These are phyloP conservation scores for Eilema depressum DNA, from an alignment of 2,888 invertebrate species.

Conservation along the genomic window DNA sequence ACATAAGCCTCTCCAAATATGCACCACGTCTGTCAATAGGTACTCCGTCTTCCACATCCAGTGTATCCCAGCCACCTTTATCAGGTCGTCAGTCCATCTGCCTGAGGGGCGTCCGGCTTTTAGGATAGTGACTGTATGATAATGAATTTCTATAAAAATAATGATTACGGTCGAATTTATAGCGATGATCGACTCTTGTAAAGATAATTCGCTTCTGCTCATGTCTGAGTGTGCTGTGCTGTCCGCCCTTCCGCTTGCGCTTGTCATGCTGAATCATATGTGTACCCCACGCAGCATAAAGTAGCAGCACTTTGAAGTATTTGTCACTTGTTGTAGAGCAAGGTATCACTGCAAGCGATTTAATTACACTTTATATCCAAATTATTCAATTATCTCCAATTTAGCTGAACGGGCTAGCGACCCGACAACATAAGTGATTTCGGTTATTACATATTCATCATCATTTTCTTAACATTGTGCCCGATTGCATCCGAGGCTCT, in stretches of 20 bases:
- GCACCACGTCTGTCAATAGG: too few relatives aligned
- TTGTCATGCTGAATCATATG: conserved; percentile 23
- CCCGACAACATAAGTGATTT: neutral
- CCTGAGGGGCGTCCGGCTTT: too few relatives aligned
- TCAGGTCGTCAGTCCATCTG: too few relatives aligned
- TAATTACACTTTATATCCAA: neutral
- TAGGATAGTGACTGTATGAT: too few relatives aligned
- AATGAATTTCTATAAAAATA: too few relatives aligned
- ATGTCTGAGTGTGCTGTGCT: conserved; percentile 14
- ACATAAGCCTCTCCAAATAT: too few relatives aligned
- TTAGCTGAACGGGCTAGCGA: neutral
- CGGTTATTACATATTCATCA: neutral
- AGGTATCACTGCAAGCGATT: conserved; percentile 30
- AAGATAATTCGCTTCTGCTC: conserved; percentile 31
- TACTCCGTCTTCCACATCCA: too few relatives aligned
- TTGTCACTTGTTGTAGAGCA: conserved; percentile 15
- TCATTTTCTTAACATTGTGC: neutral
- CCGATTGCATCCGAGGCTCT: neutral
- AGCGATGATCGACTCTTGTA: neutral
- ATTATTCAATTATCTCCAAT: neutral
- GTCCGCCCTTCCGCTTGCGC: conserved; percentile 34
- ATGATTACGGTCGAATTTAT: neutral
- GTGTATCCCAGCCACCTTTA: too few relatives aligned
- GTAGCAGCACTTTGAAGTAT: conserved; percentile 16
- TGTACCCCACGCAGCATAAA: conserved; percentile 26